A percentile compares a stretch with the other conserved stretches of the same genome.
Evolutionary conservation across 2,797 vertebrate species (phyloP).

Genomic region (Microctenopoma steveboyesi): DNA sequence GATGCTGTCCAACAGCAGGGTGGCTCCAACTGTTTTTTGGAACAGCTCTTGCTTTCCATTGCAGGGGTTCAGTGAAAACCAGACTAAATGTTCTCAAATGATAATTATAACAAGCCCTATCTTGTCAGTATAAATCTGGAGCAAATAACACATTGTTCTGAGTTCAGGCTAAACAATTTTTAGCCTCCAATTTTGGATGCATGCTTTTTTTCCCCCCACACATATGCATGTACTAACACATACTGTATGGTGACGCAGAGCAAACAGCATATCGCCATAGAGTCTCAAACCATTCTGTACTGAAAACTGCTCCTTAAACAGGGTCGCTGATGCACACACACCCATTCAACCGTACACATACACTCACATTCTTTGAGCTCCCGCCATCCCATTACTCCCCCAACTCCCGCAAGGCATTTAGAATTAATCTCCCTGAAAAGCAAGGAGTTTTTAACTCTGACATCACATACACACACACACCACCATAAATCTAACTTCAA

Average conservation of each 20-base stretch:
- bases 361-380: slow-evolving; percentile 73
- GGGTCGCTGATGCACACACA: slow-evolving; percentile 54
- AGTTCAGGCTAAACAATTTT: slow-evolving; percentile 62
- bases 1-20: slow-evolving; percentile 74
- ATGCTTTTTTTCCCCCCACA: not conserved
- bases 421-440: slow-evolving; percentile 78
- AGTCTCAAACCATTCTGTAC: slow-evolving; percentile 33
- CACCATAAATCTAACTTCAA: slow-evolving; percentile 77
- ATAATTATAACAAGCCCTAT: slow-evolving; percentile 79
- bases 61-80: slow-evolving; percentile 79
- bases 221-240: slow-evolving; percentile 5
- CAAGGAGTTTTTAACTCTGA: slow-evolving; percentile 77
- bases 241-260: not conserved
- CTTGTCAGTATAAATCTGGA: slow-evolving; percentile 76
- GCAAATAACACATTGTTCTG: slow-evolving; percentile 70
- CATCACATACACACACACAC: slow-evolving; percentile 76
- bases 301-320: slow-evolving; percentile 52
- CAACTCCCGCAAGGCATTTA: slow-evolving; percentile 79
- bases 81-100: slow-evolving; percentile 77
- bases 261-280: slow-evolving; percentile 4
- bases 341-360: slow-evolving; percentile 26
- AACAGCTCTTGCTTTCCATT: slow-evolving; percentile 79
- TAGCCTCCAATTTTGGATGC: slow-evolving; percentile 49
- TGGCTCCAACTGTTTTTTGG: slow-evolving; percentile 77
- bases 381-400: slow-evolving; percentile 74